A percentile compares a stretch with the other conserved stretches of the same genome.
Evolutionary conservation across 1,140 invertebrate genomes (phyloP).

Genomic region (Brachionus calyciflorus): DNA sequence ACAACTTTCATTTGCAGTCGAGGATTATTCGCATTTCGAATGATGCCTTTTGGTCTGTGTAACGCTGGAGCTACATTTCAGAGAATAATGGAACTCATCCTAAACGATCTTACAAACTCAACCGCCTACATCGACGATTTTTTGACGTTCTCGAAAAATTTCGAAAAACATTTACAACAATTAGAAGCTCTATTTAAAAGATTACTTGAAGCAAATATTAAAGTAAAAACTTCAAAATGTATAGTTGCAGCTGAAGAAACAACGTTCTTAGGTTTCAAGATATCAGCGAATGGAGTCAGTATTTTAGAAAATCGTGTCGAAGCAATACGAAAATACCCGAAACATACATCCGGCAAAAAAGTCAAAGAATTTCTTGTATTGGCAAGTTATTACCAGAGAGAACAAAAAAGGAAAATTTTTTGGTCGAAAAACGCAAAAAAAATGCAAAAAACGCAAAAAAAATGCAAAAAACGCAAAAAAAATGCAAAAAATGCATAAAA

Average conservation of each 20-base stretch:
- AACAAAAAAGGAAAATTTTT: too few relatives aligned
- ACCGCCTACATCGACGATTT: conserved; percentile 63
- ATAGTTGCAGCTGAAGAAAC: neutral
- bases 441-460: too few relatives aligned
- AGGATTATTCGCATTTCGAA: neutral
- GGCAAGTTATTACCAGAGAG: too few relatives aligned
- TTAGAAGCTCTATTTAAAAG: conserved; percentile 54
- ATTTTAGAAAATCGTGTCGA: neutral
- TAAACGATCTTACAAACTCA: conserved; percentile 49
- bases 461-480: too few relatives aligned
- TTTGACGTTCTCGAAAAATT: conserved; percentile 55
- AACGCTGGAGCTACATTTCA: conserved; percentile 61
- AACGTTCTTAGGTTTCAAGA: neutral
- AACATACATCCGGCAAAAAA: conserved; percentile 49
- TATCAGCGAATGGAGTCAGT: neutral
- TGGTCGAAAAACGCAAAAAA: too few relatives aligned
- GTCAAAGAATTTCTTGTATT: conserved; percentile 52
- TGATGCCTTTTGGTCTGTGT: conserved; percentile 59
- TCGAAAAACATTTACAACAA: conserved; percentile 58
- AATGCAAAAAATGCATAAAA: too few relatives aligned
- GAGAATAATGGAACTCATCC: conserved; percentile 60
- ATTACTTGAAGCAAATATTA: conserved; percentile 49
- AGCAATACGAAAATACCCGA: conserved; percentile 46
- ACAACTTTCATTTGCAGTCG: conserved; percentile 46
- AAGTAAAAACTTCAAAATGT: neutral